Evolutionary conservation across 1,140 invertebrate species (phyloP), one percentile per base, ranked within the genome.

Genomic region (Leptopilina clavipes): DNA sequence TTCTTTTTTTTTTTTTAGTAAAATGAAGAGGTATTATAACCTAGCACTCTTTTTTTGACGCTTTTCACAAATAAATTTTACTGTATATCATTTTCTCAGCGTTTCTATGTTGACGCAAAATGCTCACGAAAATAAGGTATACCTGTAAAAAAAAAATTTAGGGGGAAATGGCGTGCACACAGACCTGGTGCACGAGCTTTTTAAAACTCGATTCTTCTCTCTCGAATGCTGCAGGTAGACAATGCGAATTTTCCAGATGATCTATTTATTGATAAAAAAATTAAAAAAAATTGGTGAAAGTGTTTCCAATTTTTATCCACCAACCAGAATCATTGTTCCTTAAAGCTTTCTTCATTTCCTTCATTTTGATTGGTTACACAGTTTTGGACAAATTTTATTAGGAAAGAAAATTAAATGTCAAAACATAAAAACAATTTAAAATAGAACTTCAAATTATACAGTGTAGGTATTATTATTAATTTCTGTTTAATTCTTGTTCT

Each of bases 181-280:
- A 52, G 14, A 52, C n/a, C 48, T 52, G n/a, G 48, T 52, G 48
- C 52, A 54, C 52, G 17, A 40, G 17, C 56, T 59, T 59, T 59
- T 59, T 10, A 14, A n/a, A 45, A 45, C 37, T 40, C 43, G 43
- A 45, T 45, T 45, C 5, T 14, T n/a, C n/a, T n/a, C n/a, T 31
- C 44, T 45, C 8, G 37, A 40, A 40, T 40, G 44, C 11, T 45
- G 44, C 44, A 45, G 44, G 19, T 19, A 65, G 59, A 59, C 54
- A 7, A 56, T 59, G 56, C 22, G 56, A 25, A 59, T 59, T 59
- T 65, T 31, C 22, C 59, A n/a, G 22, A 65, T 31, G 59, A 65
- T 65, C 22, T 65, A 31, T 65, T 65, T 65, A 25, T 65, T 31
- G 22, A 31, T 22, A 31, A 65, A 25, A 65, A 14, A 65, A 65